These are phyloP conservation scores for Macroglossus sobrinus DNA, from an alignment of 2,113 vertebrate species.

Conservation along the genomic window DNA sequence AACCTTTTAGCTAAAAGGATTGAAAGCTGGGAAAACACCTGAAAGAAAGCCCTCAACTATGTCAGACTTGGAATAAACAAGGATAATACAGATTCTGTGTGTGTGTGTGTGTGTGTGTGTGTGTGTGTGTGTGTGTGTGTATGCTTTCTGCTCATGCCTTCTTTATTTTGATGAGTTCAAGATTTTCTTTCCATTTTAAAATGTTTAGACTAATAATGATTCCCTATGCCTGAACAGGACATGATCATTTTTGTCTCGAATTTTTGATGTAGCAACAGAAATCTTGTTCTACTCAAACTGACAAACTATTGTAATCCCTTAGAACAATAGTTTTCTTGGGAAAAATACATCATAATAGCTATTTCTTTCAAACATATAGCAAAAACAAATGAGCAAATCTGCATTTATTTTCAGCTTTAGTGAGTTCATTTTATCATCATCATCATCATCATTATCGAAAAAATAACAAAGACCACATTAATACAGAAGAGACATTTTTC, in stretches of 20 bases:
- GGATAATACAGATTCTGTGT: not conserved
- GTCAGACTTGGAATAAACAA: constrained; percentile 58
- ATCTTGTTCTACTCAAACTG: not conserved
- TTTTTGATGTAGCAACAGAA: not conserved
- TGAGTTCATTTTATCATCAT: not conserved
- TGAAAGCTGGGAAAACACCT: constrained; percentile 63
- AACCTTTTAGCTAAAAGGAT: constrained; percentile 65
- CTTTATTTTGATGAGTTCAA: constrained; percentile 43
- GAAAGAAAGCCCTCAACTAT: constrained; percentile 7
- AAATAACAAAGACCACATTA: not conserved
- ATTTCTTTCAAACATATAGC: not conserved
- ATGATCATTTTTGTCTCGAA: not conserved
- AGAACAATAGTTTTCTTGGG: not conserved
- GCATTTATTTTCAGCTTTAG: not conserved
- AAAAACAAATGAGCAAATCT: not conserved
- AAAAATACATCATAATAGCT: not conserved
- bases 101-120: not conserved
- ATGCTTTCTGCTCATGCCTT: not conserved
- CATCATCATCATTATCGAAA: not conserved
- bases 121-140: constrained; percentile 14
- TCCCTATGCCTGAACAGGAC: not conserved
- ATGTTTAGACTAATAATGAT: not conserved
- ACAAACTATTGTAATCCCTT: constrained; percentile 8
- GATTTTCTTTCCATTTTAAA: not conserved
- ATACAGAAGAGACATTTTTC: not conserved